These are phyloP conservation scores for Cacatua alba DNA, from an alignment of 2,113 vertebrate species.

Conservation along the genomic window DNA sequence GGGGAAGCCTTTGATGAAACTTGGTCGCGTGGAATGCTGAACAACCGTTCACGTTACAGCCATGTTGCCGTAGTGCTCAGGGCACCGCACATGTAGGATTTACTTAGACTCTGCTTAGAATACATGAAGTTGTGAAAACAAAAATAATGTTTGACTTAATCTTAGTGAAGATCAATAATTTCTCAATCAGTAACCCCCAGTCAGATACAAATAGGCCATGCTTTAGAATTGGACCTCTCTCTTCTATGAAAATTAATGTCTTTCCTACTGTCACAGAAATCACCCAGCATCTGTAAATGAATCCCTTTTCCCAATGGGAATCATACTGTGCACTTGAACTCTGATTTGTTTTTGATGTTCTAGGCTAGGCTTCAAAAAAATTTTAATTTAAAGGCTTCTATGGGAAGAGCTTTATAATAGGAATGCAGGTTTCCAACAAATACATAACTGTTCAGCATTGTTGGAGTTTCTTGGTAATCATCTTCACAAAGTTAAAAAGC, in stretches of 20 bases:
- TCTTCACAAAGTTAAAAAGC: not conserved
- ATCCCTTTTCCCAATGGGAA: conserved; percentile 23
- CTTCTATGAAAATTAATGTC: not conserved
- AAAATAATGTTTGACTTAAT: not conserved
- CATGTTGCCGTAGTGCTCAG: accelerated
- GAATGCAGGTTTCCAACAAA: conserved; percentile 43
- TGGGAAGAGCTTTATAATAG: conserved; percentile 31
- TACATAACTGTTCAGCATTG: not conserved
- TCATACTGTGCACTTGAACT: conserved; percentile 44
- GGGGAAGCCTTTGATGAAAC: not conserved
- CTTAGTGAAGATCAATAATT: not conserved
- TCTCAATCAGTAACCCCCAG: not conserved
- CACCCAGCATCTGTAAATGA: conserved; percentile 1
- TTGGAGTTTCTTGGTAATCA: conserved; percentile 16
- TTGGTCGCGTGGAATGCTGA: accelerated
- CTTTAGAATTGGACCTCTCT: not conserved
- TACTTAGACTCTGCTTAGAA: not conserved
- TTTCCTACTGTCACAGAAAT: not conserved
- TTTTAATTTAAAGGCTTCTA: conserved; percentile 54
- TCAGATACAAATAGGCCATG: not conserved
- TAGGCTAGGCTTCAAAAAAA: conserved; percentile 48
- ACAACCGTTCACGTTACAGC: accelerated
- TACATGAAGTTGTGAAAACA: not conserved
- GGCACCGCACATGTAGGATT: accelerated
- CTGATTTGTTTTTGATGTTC: conserved; percentile 58